These are phyloP conservation scores for Apodemia zela DNA, from an alignment of 2,888 invertebrate species.

Conservation along the genomic window DNA sequence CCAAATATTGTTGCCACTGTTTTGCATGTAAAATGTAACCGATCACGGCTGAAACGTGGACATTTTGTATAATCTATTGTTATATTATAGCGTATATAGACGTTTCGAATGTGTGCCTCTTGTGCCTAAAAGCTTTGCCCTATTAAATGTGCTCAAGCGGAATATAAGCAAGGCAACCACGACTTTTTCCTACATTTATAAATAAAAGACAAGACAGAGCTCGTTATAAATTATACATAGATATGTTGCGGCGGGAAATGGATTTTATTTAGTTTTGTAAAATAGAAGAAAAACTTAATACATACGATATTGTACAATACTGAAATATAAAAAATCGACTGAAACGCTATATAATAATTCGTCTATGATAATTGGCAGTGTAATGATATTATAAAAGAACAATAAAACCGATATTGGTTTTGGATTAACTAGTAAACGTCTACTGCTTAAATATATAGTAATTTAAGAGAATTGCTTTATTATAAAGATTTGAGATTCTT, in stretches of 20 bases:
- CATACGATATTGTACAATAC: slow-evolving; percentile 68
- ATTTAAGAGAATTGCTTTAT: slow-evolving; percentile 76
- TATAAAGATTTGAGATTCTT: slow-evolving; percentile 64
- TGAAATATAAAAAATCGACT: slow-evolving; percentile 76
- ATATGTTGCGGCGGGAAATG: slow-evolving; percentile 36
- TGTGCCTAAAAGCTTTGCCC: slow-evolving; percentile 12
- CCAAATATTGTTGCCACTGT: too few relatives aligned
- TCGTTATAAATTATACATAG: slow-evolving; percentile 39
- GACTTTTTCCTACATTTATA: background rate
- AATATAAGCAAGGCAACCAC: slow-evolving; percentile 14
- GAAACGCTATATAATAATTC: slow-evolving; percentile 62
- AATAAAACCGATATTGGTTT: slow-evolving; percentile 45
- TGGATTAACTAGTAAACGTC: slow-evolving; percentile 54
- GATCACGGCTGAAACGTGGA: background rate
- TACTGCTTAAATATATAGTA: slow-evolving; percentile 75
- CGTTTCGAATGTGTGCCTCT: background rate
- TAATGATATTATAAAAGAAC: slow-evolving; percentile 57
- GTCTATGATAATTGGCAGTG: slow-evolving; percentile 76
- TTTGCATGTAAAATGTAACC: slow-evolving; percentile 15
- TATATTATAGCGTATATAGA: background rate
- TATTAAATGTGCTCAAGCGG: slow-evolving; percentile 14
- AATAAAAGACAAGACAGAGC: slow-evolving; percentile 56
- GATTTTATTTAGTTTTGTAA: slow-evolving; percentile 43
- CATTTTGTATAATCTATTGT: slow-evolving; percentile 4
- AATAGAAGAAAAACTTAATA: slow-evolving; percentile 69